Percentiles rank a stretch among this genome's conserved stretches.
phyloP scores from a whole-genome alignment of 23 tunicate genomes.

The Styela clava region DNA sequence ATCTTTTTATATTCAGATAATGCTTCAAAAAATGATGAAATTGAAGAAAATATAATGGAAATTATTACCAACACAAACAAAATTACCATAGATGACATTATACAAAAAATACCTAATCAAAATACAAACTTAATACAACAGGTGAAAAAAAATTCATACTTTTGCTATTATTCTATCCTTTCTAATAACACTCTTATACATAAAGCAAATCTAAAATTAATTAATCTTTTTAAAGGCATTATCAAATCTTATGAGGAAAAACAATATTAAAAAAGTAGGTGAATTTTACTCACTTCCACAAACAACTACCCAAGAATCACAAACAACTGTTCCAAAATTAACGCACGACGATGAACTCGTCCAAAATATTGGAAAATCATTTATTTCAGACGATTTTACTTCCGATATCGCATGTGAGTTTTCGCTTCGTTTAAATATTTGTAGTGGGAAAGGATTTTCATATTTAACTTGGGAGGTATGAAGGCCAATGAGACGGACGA shows the following conservation, averaged over 20 bases:
- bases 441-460: too few relatives aligned
- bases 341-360: not conserved
- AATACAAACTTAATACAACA: not conserved
- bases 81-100: not conserved
- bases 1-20: not conserved
- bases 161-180: too few relatives aligned
- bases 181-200: too few relatives aligned
- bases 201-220: too few relatives aligned
- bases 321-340: not conserved
- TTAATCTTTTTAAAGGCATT: not conserved
- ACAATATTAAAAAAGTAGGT: not conserved
- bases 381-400: not conserved
- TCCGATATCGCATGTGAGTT: not conserved
- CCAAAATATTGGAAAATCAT: not conserved
- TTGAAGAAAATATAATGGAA: too few relatives aligned
- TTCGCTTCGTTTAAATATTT: too few relatives aligned
- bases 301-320: not conserved
- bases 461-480: too few relatives aligned
- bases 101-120: not conserved
- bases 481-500: too few relatives aligned
- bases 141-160: too few relatives aligned
- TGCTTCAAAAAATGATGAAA: not conserved
- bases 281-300: not conserved
- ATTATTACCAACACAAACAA: not conserved
- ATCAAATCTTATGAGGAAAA: not conserved